Percentiles rank a stretch among this genome's conserved stretches.
Evolutionary conservation across 2,888 invertebrate genomes (phyloP).

Genomic region (Hololepta plana): DNA sequence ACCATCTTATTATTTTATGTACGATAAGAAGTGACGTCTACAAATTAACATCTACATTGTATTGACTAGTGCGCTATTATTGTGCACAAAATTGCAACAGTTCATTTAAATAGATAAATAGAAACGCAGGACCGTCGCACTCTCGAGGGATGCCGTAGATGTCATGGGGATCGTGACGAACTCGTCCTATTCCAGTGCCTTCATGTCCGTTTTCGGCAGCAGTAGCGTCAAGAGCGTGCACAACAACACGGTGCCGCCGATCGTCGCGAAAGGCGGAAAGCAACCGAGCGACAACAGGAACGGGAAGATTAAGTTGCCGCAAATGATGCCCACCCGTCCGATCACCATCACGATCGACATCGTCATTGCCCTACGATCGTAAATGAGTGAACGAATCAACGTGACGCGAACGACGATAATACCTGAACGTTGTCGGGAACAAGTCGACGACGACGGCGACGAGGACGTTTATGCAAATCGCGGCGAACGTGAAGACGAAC

Average conservation of each 20-base stretch:
- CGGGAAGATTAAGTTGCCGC: conserved; percentile 54
- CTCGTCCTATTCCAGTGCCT: conserved; percentile 10
- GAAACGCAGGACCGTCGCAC: too few relatives aligned
- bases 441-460: conserved; percentile 42
- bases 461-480: conserved; percentile 39
- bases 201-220: conserved; percentile 10
- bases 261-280: conserved; percentile 50
- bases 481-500: conserved; percentile 31
- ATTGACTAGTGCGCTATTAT: too few relatives aligned
- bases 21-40: too few relatives aligned
- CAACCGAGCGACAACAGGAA: conserved; percentile 48
- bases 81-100: too few relatives aligned
- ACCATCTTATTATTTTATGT: too few relatives aligned
- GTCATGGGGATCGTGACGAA: conserved; percentile 9
- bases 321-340: conserved; percentile 49
- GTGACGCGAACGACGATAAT: too few relatives aligned
- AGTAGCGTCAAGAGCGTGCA: conserved; percentile 7
- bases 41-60: too few relatives aligned
- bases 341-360: conserved; percentile 52
- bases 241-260: conserved; percentile 24
- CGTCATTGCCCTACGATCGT: conserved; percentile 39
- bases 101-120: too few relatives aligned
- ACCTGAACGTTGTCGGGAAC: conserved; percentile 49
- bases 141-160: not conserved
- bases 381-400: too few relatives aligned